Evolutionary conservation across 2,797 vertebrate species (phyloP).

Genomic region (Florisuga fusca): DNA sequence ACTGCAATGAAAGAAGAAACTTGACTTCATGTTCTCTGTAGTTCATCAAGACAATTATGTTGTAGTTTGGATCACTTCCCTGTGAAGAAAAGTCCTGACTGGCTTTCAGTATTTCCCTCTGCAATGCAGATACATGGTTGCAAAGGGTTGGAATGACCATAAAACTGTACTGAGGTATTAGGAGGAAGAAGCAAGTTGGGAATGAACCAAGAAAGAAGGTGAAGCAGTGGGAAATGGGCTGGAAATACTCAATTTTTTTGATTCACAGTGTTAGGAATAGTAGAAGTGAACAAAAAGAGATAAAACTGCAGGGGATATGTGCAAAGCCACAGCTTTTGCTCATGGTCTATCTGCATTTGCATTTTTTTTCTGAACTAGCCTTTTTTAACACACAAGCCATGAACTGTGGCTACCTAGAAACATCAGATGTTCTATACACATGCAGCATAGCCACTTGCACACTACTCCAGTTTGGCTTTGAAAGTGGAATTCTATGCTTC

Average conservation of each 20-base stretch:
- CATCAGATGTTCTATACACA: background rate
- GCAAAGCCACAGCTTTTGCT: background rate
- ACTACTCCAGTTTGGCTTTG: background rate
- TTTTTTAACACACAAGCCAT: background rate
- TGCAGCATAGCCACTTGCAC: background rate
- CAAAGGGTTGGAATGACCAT: background rate
- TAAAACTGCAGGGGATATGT: background rate
- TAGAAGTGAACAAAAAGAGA: background rate
- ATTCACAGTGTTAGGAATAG: background rate
- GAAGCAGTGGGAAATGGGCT: background rate
- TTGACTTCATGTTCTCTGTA: background rate
- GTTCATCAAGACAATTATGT: background rate
- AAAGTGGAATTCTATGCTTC: background rate
- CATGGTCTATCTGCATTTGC: background rate
- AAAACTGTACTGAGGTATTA: background rate
- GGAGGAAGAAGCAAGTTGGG: background rate
- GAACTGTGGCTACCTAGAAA: background rate
- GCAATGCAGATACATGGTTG: background rate
- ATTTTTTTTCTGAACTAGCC: background rate
- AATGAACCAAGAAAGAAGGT: background rate
- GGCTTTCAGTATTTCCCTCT: background rate
- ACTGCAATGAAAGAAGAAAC: background rate
- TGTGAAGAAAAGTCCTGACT: background rate
- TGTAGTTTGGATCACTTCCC: background rate
- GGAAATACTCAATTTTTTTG: background rate